These are phyloP conservation scores for Acleris cristana DNA, from an alignment of 2,888 invertebrate species.

Conservation along the genomic window DNA sequence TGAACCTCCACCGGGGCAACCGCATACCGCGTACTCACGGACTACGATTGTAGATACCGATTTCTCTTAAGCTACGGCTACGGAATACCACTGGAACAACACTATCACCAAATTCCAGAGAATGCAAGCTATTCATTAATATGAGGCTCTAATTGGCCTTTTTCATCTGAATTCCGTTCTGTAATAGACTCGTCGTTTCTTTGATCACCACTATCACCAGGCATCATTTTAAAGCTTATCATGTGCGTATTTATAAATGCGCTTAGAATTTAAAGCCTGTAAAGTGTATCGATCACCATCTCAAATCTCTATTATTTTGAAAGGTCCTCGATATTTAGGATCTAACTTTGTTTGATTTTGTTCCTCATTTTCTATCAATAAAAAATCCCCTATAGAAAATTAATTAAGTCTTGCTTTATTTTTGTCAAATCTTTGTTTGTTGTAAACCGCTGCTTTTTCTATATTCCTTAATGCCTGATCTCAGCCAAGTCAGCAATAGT, in stretches of 20 bases:
- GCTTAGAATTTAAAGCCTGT: not conserved
- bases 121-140: not conserved
- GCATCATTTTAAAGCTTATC: not conserved
- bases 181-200: not conserved
- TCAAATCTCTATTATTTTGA: conserved; percentile 39
- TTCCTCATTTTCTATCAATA: not conserved
- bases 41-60: not conserved
- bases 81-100: not conserved
- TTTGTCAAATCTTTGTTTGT: conserved; percentile 1
- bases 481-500: too few species aligned
- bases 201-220: not conserved
- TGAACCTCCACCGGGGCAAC: not conserved
- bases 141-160: not conserved
- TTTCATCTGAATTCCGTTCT: not conserved
- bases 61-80: not conserved
- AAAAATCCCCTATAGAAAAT: not conserved
- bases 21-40: not conserved
- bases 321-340: not conserved
- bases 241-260: not conserved
- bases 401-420: not conserved
- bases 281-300: not conserved
- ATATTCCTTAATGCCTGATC: not conserved
- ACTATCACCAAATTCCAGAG: not conserved
- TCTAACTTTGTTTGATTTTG: not conserved
- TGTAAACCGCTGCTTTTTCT: not conserved